Evolutionary conservation across 2,113 vertebrate genomes (phyloP), one percentile per base, ranked within the genome.

Genomic region (Noctilio leporinus): DNA sequence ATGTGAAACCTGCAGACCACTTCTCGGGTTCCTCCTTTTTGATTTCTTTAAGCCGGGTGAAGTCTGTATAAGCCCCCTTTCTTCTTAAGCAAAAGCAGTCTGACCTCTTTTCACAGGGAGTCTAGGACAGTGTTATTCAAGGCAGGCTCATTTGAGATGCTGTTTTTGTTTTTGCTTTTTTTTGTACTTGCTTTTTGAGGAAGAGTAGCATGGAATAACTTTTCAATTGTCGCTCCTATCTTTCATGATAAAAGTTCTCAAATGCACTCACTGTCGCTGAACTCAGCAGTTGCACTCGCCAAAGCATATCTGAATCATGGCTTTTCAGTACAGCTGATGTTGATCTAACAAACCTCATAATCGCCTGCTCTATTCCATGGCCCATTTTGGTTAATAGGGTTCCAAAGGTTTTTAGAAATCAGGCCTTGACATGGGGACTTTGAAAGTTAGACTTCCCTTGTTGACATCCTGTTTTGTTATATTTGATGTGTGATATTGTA

Each of bases 281-380:
- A 49, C 86, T 97, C 76, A 97, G 94, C 96, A 95, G 89, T 93
- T 95, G 96, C 96, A 96, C 97, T 96, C 94, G 47, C 96, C 96
- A 96, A 89, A 96, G 93, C 96, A 96, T 85, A 94, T 95, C 93
- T 95, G 95, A 97, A 96, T 97, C 97, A 81, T 94, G 91, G 95
- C 96, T 96, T 93, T 92, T 91, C 96, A 84, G 94, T 96, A 85
- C 97, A 95, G 94, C 97, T 97, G 97, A 96, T 86, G 96, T 94
- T 92, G 95, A 93, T 96, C 97, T 97, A 97, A 97, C 97, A 94
- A 96, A 96, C 96, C 92, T 97, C 96, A 93, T 97, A 91, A 97
- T 97, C 86, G 91, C 97, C 95, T 97, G 96, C 97, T 97, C 93
- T 97, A 97, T 97, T 97, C 97, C 97, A 97, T 97, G 97, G 97